Evolutionary conservation across 2,888 invertebrate genomes (phyloP), one percentile per base, ranked within the genome.

Genomic region (Melinaea menophilus): DNA sequence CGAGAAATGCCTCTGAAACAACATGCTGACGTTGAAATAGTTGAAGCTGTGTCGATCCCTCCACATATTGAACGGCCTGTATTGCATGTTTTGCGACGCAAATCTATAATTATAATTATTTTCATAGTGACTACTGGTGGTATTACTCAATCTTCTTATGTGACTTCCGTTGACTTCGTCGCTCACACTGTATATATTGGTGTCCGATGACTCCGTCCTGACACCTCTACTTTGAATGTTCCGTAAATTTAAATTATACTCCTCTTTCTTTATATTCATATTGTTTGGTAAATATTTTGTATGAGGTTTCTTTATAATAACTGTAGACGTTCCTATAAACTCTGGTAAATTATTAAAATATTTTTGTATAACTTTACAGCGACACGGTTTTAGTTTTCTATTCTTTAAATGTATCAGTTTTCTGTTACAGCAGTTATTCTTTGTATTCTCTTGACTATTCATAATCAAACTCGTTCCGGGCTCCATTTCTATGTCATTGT

Each of bases 261-360:
- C 68, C 5, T 76, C 65, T 59, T 82, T 82, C 62, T 79, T 82
- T n/a, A 86, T 74, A 61, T 74, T 77, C 58, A 89, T 74, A 69
- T 82, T 82, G 66, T 77, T 72, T 7, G 90, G 90, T 59, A 89
- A 69, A 57, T 73, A 75, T 60, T 76, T 63, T 63, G 79, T 78
- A 3, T 80, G 76, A 2, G 90, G 88, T 4, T 76, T 79, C 58
- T 79, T 79, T 0, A 88, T 62, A 34, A 75, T 76, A 2, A 84
- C 75, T n/a, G 75, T 60, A 37, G 74, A 70, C 65, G 80, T 76
- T 56, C 78, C 72, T 31, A 72, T 76, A n/a, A 86, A 69, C 62
- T 85, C 80, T 33, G 88, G 86, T 48, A 89, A 59, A 60, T 72
- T 73, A 55, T 79, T 73, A 58, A 86, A 85, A 69, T 61, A 66